phyloP scores from a whole-genome alignment of 2,797 vertebrate species.

The Enteromius unitaeniatus region DNA sequence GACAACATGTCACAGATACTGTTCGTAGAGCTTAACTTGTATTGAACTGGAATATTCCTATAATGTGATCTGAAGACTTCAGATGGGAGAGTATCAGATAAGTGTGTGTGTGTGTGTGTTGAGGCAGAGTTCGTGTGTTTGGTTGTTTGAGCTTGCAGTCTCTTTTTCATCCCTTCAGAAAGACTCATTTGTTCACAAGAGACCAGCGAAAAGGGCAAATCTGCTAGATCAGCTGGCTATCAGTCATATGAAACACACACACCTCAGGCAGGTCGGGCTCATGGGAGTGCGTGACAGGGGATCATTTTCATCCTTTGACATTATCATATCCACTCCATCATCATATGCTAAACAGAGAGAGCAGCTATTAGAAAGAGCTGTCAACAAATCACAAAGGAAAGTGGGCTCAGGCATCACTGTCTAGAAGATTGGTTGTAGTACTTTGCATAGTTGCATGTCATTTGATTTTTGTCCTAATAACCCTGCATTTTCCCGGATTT shows the following conservation, averaged over 20 bases:
- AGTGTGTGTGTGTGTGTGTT: background rate
- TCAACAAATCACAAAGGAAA: conserved; percentile 11
- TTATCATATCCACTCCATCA: conserved; percentile 54
- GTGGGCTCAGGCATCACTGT: background rate
- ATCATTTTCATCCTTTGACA: conserved; percentile 42
- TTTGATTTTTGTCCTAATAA: background rate
- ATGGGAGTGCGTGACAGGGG: conserved; percentile 21
- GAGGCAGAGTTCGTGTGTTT: background rate
- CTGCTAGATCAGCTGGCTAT: conserved; percentile 15
- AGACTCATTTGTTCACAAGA: conserved; percentile 23
- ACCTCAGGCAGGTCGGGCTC: background rate
- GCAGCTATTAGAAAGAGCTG: background rate
- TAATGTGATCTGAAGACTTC: background rate
- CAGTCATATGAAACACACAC: conserved; percentile 14
- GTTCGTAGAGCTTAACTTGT: background rate
- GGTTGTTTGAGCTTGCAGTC: background rate
- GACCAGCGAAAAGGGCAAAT: conserved; percentile 5
- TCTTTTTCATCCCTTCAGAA: background rate
- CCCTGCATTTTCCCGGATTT: too few relatives aligned
- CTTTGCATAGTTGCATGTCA: background rate
- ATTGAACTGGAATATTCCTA: conserved; percentile 6
- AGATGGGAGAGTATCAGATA: background rate
- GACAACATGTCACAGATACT: background rate
- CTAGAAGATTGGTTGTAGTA: background rate
- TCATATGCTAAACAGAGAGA: conserved; percentile 8